These are phyloP conservation scores for Dendroctonus ponderosae DNA, from an alignment of 1,140 invertebrate genomes.

Conservation along the genomic window DNA sequence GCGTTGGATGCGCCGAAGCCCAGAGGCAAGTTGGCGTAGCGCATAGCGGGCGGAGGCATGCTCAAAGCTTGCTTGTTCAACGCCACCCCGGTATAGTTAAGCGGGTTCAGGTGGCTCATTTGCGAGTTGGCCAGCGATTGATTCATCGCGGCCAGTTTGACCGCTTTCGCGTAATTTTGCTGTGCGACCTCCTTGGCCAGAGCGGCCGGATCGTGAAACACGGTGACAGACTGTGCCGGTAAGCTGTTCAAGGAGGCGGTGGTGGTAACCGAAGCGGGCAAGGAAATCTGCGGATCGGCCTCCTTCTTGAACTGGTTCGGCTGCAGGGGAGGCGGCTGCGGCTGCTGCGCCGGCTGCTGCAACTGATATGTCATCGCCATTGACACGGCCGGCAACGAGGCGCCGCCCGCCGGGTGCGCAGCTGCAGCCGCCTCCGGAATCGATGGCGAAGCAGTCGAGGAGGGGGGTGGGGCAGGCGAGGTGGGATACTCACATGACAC, in stretches of 20 bases:
- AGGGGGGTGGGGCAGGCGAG: slow-evolving; percentile 56
- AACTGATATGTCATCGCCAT: slow-evolving; percentile 9
- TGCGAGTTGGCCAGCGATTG: slow-evolving; percentile 49
- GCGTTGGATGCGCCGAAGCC: slow-evolving; percentile 34
- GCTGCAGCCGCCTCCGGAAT: slow-evolving; percentile 33
- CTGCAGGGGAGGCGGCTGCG: slow-evolving; percentile 40
- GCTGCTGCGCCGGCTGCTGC: slow-evolving; percentile 17
- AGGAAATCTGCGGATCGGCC: slow-evolving; percentile 21
- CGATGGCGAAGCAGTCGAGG: slow-evolving; percentile 44
- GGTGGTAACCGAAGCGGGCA: slow-evolving; percentile 24
- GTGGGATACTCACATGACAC: slow-evolving; percentile 88
- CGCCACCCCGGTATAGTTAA: slow-evolving; percentile 76
- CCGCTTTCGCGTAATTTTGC: slow-evolving; percentile 70
- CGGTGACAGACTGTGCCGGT: slow-evolving; percentile 39
- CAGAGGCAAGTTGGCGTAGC: slow-evolving; percentile 41
- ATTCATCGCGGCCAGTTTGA: slow-evolving; percentile 60
- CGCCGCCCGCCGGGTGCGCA: slow-evolving; percentile 7
- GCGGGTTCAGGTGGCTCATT: slow-evolving; percentile 56
- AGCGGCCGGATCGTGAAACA: slow-evolving; percentile 56
- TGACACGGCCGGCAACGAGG: slow-evolving; percentile 9
- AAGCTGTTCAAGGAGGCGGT: slow-evolving; percentile 24
- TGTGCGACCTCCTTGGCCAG: slow-evolving; percentile 74
- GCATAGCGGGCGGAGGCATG: slow-evolving; percentile 45
- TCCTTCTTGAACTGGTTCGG: slow-evolving; percentile 29
- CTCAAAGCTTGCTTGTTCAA: slow-evolving; percentile 62